These are phyloP conservation scores for Calypte anna DNA, from an alignment of 2,113 vertebrate species.

Conservation along the genomic window DNA sequence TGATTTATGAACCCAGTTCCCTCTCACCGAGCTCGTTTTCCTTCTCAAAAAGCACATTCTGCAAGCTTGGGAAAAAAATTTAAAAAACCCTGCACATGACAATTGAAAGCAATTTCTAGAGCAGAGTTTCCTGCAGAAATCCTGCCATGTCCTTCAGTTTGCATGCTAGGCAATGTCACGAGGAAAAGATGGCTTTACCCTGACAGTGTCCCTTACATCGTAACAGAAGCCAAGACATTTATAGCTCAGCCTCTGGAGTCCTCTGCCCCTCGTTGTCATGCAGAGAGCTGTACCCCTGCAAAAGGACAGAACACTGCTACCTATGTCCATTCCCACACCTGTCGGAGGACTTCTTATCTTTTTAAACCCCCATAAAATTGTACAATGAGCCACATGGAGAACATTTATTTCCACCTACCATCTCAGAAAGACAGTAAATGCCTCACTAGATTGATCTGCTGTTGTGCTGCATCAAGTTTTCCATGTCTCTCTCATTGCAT, in stretches of 20 bases:
- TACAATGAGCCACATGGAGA: not conserved
- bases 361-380: not conserved
- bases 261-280: not conserved
- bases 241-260: not conserved
- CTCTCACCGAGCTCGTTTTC: not conserved
- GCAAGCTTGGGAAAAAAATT: not conserved
- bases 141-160: not conserved
- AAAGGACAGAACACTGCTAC: not conserved
- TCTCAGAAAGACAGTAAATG: not conserved
- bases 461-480: constrained; percentile 33
- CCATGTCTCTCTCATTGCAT: constrained; percentile 2
- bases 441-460: not conserved
- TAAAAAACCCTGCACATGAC: not conserved
- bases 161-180: not conserved
- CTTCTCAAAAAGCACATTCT: constrained; percentile 9
- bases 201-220: not conserved
- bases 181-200: not conserved
- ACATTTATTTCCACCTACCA: not conserved
- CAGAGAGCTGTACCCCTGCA: not conserved
- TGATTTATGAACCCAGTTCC: constrained; percentile 10
- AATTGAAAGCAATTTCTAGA: not conserved
- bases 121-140: not conserved
- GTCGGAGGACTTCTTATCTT: not conserved
- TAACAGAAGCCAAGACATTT: not conserved
- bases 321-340: not conserved